These are phyloP conservation scores for Seira sanloemensis DNA, from an alignment of 2,888 invertebrate species.

Conservation along the genomic window DNA sequence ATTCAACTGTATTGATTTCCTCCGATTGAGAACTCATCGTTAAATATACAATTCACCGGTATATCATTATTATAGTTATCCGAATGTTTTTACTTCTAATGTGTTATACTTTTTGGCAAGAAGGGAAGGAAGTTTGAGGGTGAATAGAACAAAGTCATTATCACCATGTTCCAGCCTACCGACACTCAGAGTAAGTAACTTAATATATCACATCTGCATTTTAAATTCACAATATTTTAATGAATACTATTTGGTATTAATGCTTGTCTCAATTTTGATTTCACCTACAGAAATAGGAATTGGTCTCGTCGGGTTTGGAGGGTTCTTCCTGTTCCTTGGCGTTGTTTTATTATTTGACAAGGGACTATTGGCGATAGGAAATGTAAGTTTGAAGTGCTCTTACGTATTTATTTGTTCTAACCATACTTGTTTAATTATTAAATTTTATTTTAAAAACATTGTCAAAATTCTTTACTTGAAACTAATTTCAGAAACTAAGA, in stretches of 20 bases:
- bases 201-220: neutral
- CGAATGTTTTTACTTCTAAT: no score
- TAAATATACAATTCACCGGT: no score
- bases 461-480: no score
- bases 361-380: conserved; percentile 98
- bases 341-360: conserved; percentile 96
- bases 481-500: no score
- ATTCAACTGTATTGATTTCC: no score
- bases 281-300: conserved; percentile 93
- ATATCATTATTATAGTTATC: no score
- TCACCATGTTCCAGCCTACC: conserved; percentile 76
- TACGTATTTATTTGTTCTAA: no score
- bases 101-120: no score
- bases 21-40: no score
- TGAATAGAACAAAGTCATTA: neutral
- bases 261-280: conserved; percentile 5
- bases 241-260: neutral
- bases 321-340: conserved; percentile 95
- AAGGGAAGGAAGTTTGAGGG: no score
- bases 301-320: conserved; percentile 96
- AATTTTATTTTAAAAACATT: no score
- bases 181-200: conserved; percentile 76
- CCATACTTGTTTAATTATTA: no score
- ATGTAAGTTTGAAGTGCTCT: conserved; percentile 91
- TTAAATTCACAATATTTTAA: neutral